Base-by-base conservation (phyloP, 2,113 vertebrate species). In the Passer montanus region DNA sequence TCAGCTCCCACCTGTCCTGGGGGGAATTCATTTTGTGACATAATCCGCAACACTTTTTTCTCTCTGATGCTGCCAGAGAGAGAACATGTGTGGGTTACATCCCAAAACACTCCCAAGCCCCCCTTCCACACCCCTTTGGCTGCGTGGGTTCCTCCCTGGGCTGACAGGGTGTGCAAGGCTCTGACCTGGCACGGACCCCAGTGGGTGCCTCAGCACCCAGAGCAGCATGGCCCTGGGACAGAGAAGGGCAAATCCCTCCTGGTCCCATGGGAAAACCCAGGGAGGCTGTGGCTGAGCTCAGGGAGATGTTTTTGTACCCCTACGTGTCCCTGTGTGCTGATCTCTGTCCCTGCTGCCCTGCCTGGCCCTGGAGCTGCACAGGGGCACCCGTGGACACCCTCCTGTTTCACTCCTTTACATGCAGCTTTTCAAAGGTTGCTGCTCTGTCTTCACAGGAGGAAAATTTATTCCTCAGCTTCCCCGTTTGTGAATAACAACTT, bases 61-160 rank as follows among this genome's bases (percentile, higher is more conserved):
- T 18, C 13, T n/a, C 44, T 37, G 62, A 5, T 13, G 28, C 44
- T 26, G 13, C 56, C 66, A 31, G 60, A 22, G 68, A 58, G 52
- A 13, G 52, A 66, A 26, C 11, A 6, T 1, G 0, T 3, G 0
- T 7, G 59, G 59, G 37, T 64, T 39, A 5, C 3, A 6, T 1
- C 37, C 63, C 5, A 13, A 63, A 55, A 14, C 1, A 0, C 44
- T 20, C 13, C 10, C 6, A 9, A 15, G 15, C 17, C 6, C 4
- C 1, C 8, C 7, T 46, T 67, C 28, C 31, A 2, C 0, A 0
- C 15, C 31, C 56, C 41, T 23, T 7, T 16, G 43, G 15, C 24
- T 16, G 3, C 21, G 8, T 1, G 22, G 1, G 3, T 6, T 33
- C 31, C 23, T 72, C 15, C 58, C n/a, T 13, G 13, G 24, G 3